These are phyloP conservation scores for Mormyrus lacerda DNA, from an alignment of 2,113 vertebrate genomes.

Conservation along the genomic window DNA sequence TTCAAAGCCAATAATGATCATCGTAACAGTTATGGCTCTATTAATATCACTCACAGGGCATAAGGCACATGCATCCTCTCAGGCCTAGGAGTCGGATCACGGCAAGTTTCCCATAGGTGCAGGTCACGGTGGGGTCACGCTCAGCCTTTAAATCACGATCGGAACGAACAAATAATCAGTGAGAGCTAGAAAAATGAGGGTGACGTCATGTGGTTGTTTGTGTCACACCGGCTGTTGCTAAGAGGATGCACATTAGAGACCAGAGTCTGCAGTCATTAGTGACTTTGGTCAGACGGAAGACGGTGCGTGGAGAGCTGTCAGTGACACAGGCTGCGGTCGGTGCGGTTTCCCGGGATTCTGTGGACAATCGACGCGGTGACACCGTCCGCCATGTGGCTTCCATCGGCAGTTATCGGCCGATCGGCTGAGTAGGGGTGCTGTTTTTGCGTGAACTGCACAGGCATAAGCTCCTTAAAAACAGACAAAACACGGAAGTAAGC, in stretches of 20 bases:
- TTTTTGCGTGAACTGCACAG: background rate
- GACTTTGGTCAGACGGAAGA: background rate
- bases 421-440: background rate
- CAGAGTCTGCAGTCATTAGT: background rate
- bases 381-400: accelerated
- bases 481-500: background rate
- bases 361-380: background rate
- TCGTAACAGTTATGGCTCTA: background rate
- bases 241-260: background rate
- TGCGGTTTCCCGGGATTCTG: background rate
- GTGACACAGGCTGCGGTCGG: background rate
- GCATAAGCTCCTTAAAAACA: background rate
- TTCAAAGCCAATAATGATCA: background rate
- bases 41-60: background rate
- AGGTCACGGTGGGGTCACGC: background rate
- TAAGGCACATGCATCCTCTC: background rate
- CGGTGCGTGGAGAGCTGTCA: background rate
- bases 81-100: background rate
- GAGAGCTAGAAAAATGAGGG: background rate
- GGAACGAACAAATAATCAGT: too few species aligned
- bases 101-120: too few species aligned
- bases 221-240: background rate
- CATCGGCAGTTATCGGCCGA: background rate
- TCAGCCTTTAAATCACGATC: background rate
- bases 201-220: background rate